Base-by-base conservation (phyloP, 2,888 invertebrate genomes). In the Noctua pronuba region DNA sequence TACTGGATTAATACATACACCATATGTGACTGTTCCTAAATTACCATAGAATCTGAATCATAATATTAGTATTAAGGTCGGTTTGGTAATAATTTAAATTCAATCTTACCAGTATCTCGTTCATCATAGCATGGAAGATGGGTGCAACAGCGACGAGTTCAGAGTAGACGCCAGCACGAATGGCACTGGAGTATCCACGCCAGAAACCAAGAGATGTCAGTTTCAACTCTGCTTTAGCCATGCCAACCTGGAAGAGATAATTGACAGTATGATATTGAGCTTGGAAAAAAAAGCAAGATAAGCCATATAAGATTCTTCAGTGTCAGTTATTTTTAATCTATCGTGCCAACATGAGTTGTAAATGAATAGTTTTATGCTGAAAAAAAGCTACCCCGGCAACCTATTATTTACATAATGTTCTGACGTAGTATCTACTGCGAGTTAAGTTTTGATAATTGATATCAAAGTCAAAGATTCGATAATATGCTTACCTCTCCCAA, bases 121-220 rank as follows among this genome's bases (percentile, higher is more conserved):
- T 98, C 90, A 98, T 97, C 97, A 98, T 98, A 58, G 98, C 98
- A 38, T 98, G 97, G 88, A 99, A 97, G 75, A 98, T 97, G 11
- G 98, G 98, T 6, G 98, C 97, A 60, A 98, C 97, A 0, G 98
- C 98, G 0, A 98, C 98, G 2, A 96, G 91, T 90, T 98, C 98
- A 79, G 98, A 98, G 91, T 97, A 98, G 13, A 98, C 97, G 1
- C 98, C 99, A 0, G 98, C 98, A 71, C 98, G 97, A 92, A 98
- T 97, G 0, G 98, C 97, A 86, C 99, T 99, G 0, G 99, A 98
- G 93, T 99, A 99, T 72, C 98, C 98, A 0, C 97, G 96, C 95
- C 98, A 98, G 92, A 98, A 98, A 35, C 98, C 98, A 58, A 97
- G 97, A 0, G 97, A 96, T 35, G 97, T 97, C 60, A 97, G 95